Percentiles rank a stretch among this genome's conserved stretches.
phyloP scores from a whole-genome alignment of 2,797 vertebrate species.

The Cetoscarus ocellatus region DNA sequence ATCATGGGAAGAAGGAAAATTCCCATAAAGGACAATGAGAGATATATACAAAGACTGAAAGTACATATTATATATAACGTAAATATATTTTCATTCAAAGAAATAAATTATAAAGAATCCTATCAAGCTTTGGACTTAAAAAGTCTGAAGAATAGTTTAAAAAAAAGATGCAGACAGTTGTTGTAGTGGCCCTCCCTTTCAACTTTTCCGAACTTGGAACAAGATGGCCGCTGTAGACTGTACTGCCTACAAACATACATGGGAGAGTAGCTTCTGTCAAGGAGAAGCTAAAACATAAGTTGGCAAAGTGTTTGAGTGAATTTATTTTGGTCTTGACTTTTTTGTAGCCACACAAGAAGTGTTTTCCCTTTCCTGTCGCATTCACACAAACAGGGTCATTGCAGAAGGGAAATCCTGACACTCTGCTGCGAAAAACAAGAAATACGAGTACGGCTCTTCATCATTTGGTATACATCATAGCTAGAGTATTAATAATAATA shows the following conservation, averaged over 20 bases:
- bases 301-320: constrained; percentile 63
- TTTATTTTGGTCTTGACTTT: constrained; percentile 78
- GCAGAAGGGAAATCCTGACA: constrained; percentile 52
- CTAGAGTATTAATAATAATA: constrained; percentile 72
- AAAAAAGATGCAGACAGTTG: constrained; percentile 52
- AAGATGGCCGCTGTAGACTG: constrained; percentile 62
- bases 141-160: constrained; percentile 71
- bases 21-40: constrained; percentile 61
- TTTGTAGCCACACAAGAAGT: constrained; percentile 72
- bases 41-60: constrained; percentile 72
- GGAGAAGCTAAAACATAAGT: constrained; percentile 52
- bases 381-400: constrained; percentile 77
- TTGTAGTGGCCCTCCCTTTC: constrained; percentile 63
- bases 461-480: constrained; percentile 39
- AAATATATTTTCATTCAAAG: constrained; percentile 90
- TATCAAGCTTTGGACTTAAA: constrained; percentile 79
- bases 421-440: constrained; percentile 48
- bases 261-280: constrained; percentile 26
- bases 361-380: constrained; percentile 62
- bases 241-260: constrained; percentile 50
- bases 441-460: constrained; percentile 42
- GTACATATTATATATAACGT: constrained; percentile 86
- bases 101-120: constrained; percentile 89
- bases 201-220: constrained; percentile 66
- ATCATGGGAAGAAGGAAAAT: constrained; percentile 26